Percentiles rank a stretch among this genome's conserved stretches.
Conservation (phyloP, 2,113 vertebrate species). For the Odocoileus virginianus region DNA sequence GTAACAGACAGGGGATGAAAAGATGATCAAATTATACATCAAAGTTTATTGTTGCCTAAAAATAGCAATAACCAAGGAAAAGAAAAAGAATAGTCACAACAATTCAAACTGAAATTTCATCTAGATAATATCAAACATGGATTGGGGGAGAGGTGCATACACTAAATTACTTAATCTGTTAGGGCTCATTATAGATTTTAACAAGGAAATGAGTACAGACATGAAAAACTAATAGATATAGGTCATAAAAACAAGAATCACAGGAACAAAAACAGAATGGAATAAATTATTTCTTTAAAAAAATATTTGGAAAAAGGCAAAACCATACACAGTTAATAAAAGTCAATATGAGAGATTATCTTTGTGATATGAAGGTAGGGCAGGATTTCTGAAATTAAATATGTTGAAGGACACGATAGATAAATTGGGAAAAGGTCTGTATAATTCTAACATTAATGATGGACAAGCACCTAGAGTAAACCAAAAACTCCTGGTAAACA, state of each 20-base stretch:
- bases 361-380: neutral
- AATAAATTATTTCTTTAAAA: neutral
- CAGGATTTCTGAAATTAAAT: neutral
- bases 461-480: neutral
- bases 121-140: neutral
- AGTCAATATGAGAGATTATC: neutral
- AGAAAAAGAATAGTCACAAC: neutral
- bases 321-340: neutral
- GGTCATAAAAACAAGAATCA: neutral
- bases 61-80: neutral
- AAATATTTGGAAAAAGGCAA: neutral
- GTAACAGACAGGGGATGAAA: neutral
- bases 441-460: neutral
- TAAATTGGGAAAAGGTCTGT: neutral
- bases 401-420: neutral
- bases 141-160: neutral
- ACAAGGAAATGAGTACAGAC: neutral
- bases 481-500: neutral
- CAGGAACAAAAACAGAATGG: neutral
- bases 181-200: neutral
- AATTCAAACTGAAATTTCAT: neutral
- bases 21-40: neutral
- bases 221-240: neutral
- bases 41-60: neutral
- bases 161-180: neutral